Base-by-base conservation (phyloP, 1,140 invertebrate species). In the Fopius arisanus region DNA sequence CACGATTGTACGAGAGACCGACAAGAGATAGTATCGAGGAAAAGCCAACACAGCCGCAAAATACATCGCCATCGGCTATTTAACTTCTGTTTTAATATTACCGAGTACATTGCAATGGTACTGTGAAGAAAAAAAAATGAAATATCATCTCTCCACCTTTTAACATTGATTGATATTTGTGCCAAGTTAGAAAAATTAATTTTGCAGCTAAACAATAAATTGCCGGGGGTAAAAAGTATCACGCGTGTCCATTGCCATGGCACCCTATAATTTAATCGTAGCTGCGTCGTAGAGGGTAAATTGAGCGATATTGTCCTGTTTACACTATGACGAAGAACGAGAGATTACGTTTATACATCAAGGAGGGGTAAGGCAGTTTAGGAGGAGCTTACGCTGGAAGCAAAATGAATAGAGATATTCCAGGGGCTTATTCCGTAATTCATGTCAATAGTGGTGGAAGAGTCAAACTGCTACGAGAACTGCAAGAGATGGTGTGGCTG, bases 401-500 rank as follows among this genome's bases (percentile, higher is more conserved):
- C 21, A 59, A 28, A 59, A 59, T 59, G 54, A 59, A 59, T 23
- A 28, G 54, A 59, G 23, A 59, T 26, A 59, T 59, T 59, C 19
- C 54, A 59, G 23, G 21, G 54, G 54, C 54, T 59, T 59, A 59
- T 28, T 26, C 23, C 19, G 54, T 59, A 28, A 23, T 59, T 59
- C 54, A 59, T 59, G 54, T 59, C 54, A 59, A 59, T 59, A 59
- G 21, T 59, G 12, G 54, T 59, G 54, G 23, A 59, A 59, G 54
- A 59, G 1, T 59, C 54, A 48, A 48, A 48, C 43, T 48, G 43
- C 43, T 12, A 7, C 43, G 5, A 59, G 19, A 59, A 59, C 19
- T 59, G 54, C 54, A 59, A 21, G 16, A n/a, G 43, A 5, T 48
- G 43, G 43, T 48, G 16, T 12, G 19, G 3, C 5, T 5, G 19